Conservation (phyloP, 92 coral and sea anemone genomes). For the Epizoanthus stellaris region DNA sequence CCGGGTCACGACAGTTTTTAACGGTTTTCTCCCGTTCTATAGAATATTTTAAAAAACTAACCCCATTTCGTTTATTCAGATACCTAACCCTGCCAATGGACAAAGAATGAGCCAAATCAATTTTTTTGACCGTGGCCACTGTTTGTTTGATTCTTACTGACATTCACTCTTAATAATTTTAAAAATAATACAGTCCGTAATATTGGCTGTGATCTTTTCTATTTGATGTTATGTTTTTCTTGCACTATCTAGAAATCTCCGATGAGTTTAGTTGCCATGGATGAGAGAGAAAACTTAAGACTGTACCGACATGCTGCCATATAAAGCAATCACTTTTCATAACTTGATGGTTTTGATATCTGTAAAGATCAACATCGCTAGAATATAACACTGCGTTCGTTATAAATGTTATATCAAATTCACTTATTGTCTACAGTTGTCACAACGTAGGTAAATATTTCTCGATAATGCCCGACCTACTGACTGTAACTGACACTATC, state of each 20-base stretch:
- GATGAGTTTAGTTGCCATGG: background rate
- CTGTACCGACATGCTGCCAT: background rate
- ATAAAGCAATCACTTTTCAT: constrained; percentile 4
- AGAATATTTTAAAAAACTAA: no score
- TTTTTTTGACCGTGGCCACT: no score
- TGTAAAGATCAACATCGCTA: no score
- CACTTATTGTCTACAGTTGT: background rate
- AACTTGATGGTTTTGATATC: no score
- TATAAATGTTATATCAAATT: background rate
- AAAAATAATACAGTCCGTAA: background rate
- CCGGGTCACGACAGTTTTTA: no score
- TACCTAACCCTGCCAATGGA: no score
- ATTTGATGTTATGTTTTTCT: background rate
- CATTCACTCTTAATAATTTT: no score
- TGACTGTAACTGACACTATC: background rate
- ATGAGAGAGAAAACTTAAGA: background rate
- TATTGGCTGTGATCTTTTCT: background rate
- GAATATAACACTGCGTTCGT: background rate
- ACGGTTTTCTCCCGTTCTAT: no score
- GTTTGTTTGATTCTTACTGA: no score
- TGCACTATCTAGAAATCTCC: background rate
- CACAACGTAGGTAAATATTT: background rate
- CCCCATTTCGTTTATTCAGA: no score
- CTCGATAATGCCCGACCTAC: no score
- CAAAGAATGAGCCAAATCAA: no score